A percentile compares a stretch with the other conserved stretches of the same genome.
phyloP scores from a whole-genome alignment of 2,113 vertebrate genomes.

The Tachysurus vachellii region DNA sequence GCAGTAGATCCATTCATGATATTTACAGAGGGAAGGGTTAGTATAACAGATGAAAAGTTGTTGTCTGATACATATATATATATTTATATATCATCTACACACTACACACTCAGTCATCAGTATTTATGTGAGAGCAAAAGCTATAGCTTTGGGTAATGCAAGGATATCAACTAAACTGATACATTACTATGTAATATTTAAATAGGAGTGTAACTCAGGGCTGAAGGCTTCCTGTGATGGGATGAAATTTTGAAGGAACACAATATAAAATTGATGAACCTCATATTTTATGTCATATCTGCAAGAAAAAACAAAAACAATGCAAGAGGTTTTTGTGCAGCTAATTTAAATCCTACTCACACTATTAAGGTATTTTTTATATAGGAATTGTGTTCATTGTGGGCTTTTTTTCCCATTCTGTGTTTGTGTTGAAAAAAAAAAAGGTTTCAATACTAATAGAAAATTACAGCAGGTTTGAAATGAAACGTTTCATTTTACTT shows the following conservation, averaged over 20 bases:
- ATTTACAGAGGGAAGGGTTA: constrained; percentile 24
- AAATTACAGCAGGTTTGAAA: background rate
- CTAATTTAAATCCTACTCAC: background rate
- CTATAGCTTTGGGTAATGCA: background rate
- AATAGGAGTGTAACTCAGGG: background rate
- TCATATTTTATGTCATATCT: background rate
- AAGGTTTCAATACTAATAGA: background rate
- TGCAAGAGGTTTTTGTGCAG: background rate
- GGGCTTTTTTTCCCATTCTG: background rate
- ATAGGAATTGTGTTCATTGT: background rate
- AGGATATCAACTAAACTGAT: background rate
- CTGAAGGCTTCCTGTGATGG: background rate
- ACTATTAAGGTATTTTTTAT: background rate
- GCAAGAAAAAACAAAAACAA: background rate
- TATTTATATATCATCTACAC: background rate
- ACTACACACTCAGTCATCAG: background rate
- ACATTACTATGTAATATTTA: background rate
- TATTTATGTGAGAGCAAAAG: background rate
- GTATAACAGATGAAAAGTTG: constrained; percentile 28
- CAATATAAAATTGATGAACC: background rate
- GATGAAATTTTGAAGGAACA: too few relatives aligned
- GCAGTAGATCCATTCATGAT: constrained; percentile 42
- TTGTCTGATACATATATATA: background rate
- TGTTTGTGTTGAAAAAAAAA: background rate
- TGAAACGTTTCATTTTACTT: background rate